Base-by-base conservation (phyloP, 1,140 invertebrate genomes). In the Trachymyrmex cornetzi region DNA sequence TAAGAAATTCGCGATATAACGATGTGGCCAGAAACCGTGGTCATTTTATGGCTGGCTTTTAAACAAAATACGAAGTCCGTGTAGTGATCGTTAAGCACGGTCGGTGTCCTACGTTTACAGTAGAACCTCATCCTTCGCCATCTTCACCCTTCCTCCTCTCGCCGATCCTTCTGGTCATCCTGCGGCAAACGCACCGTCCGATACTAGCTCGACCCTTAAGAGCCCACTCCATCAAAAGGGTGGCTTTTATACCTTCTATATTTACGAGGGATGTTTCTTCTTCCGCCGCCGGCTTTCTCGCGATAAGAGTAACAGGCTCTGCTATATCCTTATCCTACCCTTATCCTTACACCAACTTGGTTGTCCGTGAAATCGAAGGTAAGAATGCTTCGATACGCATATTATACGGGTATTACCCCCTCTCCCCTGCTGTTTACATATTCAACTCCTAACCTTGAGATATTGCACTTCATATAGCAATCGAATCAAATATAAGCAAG, bases 161-260 rank as follows among this genome's bases (percentile, higher is more conserved):
- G 67, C 77, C 88, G 90, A 91, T 91, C 89, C 89, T 92, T 92
- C 88, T 92, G 93, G 92, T 93, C 91, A 89, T 92, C 88, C 89
- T 93, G 91, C 87, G 90, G 92, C 85, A 84, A 88, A 91, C 88
- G 86, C 85, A 89, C 85, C 77, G 87, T 71, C 87, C 91, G 92
- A 93, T 93, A 93, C 91, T 89, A 85, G 87, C 79, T 89, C 79
- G 89, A 92, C 87, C 92, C 92, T 94, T 94, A 93, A 94, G 92
- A 94, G 92, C 92, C 92, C 91, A 94, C 94, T 95, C 94, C 92
- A 95, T 95, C 94, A 95, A 93, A 94, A 93, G 92, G 93, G 92
- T 93, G 88, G 93, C 93, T 94, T 95, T 94, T 95, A 94, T 95
- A 93, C 92, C 90, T 94, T 91, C 91, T 93, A 94, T 94, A 95